Evolutionary conservation across 2,888 invertebrate species (phyloP).

Genomic region (Melolontha melolontha): DNA sequence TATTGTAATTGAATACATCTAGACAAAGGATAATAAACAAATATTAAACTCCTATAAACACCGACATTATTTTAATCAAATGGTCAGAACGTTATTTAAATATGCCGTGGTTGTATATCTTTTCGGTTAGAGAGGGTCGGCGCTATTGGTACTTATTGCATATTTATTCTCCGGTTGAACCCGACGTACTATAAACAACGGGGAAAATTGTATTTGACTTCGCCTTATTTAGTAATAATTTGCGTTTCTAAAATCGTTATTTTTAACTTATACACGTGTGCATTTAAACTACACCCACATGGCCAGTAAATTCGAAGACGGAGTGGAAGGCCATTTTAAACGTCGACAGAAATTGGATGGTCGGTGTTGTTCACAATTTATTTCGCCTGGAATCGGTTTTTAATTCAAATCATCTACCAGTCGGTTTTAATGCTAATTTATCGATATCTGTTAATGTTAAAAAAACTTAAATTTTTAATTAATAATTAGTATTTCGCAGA

Average conservation of each 20-base stretch:
- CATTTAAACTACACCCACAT: conserved; percentile 1
- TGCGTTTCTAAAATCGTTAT: conserved; percentile 3
- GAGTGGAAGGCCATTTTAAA: not conserved
- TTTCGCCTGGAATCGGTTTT: conserved; percentile 16
- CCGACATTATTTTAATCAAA: no score
- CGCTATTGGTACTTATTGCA: conserved; percentile 25
- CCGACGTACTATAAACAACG: not conserved
- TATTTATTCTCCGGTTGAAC: conserved; percentile 20
- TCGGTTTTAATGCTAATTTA: conserved; percentile 21
- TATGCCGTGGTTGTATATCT: no score
- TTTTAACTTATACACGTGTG: not conserved
- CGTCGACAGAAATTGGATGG: conserved; percentile 12
- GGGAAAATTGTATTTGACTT: conserved; percentile 15
- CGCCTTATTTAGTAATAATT: conserved; percentile 12
- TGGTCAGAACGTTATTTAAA: no score
- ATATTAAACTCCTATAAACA: no score
- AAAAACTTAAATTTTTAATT: conserved; percentile 12
- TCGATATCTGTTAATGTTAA: not conserved
- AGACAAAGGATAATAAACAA: no score
- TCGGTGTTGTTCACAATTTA: conserved; percentile 8
- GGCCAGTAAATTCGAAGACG: conserved; percentile 6
- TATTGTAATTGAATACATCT: no score
- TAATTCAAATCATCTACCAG: conserved; percentile 16
- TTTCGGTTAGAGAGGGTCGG: conserved; percentile 1
- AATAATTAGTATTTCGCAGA: conserved; percentile 5